phyloP scores from a whole-genome alignment of 2,888 invertebrate genomes.

The Athalia circularis region DNA sequence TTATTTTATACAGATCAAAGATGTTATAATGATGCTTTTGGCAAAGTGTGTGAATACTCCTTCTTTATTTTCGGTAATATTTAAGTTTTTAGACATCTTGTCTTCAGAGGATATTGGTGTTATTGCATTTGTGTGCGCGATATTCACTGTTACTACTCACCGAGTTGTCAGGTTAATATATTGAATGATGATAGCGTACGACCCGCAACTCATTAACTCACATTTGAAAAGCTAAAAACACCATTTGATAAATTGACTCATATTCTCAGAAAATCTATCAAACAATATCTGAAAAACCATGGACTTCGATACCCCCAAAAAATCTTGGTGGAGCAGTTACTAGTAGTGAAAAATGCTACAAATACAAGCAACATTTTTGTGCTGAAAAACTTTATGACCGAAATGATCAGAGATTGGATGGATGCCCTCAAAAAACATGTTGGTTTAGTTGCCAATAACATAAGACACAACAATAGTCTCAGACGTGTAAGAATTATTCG shows the following conservation, averaged over 20 bases:
- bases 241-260: not conserved
- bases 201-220: not conserved
- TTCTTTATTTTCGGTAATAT: slow-evolving; percentile 16
- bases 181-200: not conserved
- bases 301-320: slow-evolving; percentile 24
- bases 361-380: not conserved
- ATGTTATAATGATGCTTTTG: not conserved
- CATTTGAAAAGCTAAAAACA: not conserved
- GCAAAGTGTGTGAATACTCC: slow-evolving; percentile 7
- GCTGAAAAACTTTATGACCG: slow-evolving; percentile 6
- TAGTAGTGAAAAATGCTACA: slow-evolving; percentile 1
- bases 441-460: not conserved
- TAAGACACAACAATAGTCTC: not conserved
- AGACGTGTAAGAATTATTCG: not conserved
- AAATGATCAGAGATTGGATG: slow-evolving; percentile 30
- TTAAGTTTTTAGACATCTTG: slow-evolving; percentile 8
- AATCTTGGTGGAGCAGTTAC: not conserved
- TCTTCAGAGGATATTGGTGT: not conserved
- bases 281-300: slow-evolving; percentile 28
- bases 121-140: slow-evolving; percentile 12
- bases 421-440: not conserved
- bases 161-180: slow-evolving; percentile 13
- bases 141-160: slow-evolving; percentile 3
- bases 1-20: slow-evolving; percentile 15
- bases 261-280: slow-evolving; percentile 8